A percentile compares a stretch with the other conserved stretches of the same genome.
Evolutionary conservation across 1,140 invertebrate genomes (phyloP).

Genomic region (Thaumetopoea pityocampa): DNA sequence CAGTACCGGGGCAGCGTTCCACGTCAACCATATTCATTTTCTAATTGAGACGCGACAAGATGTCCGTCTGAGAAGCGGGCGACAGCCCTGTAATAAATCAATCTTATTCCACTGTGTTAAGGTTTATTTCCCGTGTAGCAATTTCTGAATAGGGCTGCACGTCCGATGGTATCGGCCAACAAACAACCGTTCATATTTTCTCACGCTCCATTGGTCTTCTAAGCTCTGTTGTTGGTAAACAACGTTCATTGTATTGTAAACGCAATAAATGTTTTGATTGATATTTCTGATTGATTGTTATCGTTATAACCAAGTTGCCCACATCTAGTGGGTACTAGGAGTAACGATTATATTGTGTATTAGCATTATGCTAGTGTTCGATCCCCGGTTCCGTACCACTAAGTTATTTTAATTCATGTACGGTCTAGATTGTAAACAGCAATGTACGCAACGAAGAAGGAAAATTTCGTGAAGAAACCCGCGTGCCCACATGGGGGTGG

Average conservation of each 20-base stretch:
- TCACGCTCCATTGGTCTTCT: conserved; percentile 43
- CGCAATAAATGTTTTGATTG: conserved; percentile 26
- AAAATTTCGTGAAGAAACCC: too few relatives aligned
- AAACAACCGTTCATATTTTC: conserved; percentile 44
- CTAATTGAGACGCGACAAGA: conserved; percentile 47
- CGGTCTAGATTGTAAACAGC: too few relatives aligned
- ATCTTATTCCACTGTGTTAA: conserved; percentile 24
- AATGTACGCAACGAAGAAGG: too few relatives aligned
- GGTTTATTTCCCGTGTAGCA: conserved; percentile 20
- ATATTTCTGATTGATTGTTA: conserved; percentile 16
- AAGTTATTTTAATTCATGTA: too few relatives aligned
- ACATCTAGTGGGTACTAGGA: too few relatives aligned
- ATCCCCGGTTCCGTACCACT: too few relatives aligned
- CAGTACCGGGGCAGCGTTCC: too few relatives aligned
- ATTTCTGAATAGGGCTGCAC: conserved; percentile 9
- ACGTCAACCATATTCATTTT: conserved; percentile 28
- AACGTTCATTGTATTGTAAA: too few relatives aligned
- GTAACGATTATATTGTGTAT: conserved; percentile 5
- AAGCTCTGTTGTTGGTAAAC: conserved; percentile 31
- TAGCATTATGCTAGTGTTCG: conserved; percentile 4
- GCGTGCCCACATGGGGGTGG: too few relatives aligned
- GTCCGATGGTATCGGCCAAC: conserved; percentile 29
- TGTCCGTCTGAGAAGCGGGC: conserved; percentile 6
- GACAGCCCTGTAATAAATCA: conserved; percentile 4
- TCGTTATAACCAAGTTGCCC: too few relatives aligned